Base-by-base conservation (phyloP, 2,797 vertebrate genomes). In the Meriones psammophilus region DNA sequence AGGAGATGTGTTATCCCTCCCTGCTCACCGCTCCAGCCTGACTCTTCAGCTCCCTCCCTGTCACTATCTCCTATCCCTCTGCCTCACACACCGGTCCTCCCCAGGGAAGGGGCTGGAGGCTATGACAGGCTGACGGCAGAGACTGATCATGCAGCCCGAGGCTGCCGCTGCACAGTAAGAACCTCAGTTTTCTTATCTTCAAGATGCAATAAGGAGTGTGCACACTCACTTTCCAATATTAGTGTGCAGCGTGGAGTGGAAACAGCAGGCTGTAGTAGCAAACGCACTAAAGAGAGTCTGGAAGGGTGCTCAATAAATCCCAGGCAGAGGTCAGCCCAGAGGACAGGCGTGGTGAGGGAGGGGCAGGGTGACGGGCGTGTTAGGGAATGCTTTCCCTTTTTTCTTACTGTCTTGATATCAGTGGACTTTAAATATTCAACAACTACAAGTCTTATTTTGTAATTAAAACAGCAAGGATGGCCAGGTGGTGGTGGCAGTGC, bases 361-460 rank as follows among this genome's bases (percentile, higher is more conserved):
- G 46, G 54, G 42, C 69, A 80, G 64, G 30, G 14, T 24, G 17
- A 54, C n/a, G 15, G 39, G 14, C 28, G 13, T 28, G 66, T 50
- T 26, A 9, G 0, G 22, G 22, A 46, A 15, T 66, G 5, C 68
- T 88, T 88, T 85, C 22, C 50, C 62, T 95, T 87, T 91, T 36
- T 58, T 58, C 42, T 88, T 95, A 74, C 33, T 79, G 30, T n/a
- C 24, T 94, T 15, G 60, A 42, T 79, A 46, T 24, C 26, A 17
- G n/a, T 8, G 66, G 62, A 66, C 36, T 89, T 95, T 90, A 71
- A 60, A 50, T 91, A 93, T 94, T 96, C 39, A 69, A 73, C 13
- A 79, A 88, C 66, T 78, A 46, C 39, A 42, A 80, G 36, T 78
- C 33, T 88, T 22, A 14, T 85, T 76, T 79, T 89, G 42, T 83